Evolutionary conservation across 1,140 invertebrate species (phyloP), one percentile per base, ranked within the genome.

Genomic region (Atta cephalotes): DNA sequence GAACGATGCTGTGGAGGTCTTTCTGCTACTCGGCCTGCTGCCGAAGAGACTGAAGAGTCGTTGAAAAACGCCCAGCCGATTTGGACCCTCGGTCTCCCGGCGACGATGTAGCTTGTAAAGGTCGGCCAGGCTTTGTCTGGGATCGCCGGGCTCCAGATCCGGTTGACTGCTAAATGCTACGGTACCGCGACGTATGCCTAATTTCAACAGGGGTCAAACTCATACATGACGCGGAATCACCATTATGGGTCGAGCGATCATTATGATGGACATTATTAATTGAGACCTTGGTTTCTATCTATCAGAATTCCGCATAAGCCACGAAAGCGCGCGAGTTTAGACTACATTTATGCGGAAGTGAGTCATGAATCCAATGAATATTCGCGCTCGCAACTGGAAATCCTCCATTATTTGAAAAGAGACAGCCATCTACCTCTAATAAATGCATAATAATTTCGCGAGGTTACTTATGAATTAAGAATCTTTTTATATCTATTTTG

Each of bases 131-230:
- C 94, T 95, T 84, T 94, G 92, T 81, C 94, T 90, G 70, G 92
- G 87, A 72, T 91, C 93, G 72, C 91, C 91, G 21, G 93, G 93
- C 45, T 94, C 94, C 87, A 95, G 72, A 84, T 95, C 94, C 6
- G 97, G 97, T 91, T 97, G 97, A 18, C 97, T 97, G 93, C 97
- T 97, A 94, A 96, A 96, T 82, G 95, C 94, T 92, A 96, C 95
- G 90, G 94, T 94, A 92, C 94, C 94, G 84, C 95, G 93, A 78
- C 94, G 93, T 86, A 95, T 94, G 82, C 94, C 94, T 95, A 88
- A 85, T 93, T 92, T 89, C 76, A 92, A 85, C 51, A 89, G 78
- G 45, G 16, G 31, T 12, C 63, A 58, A 62, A 71, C 25, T 90
- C 56, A 66, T 71, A 76, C 28, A 60, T 65, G 39, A 84, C 86